Conservation (phyloP, 2,888 invertebrate species). For the Suillia variegata region DNA sequence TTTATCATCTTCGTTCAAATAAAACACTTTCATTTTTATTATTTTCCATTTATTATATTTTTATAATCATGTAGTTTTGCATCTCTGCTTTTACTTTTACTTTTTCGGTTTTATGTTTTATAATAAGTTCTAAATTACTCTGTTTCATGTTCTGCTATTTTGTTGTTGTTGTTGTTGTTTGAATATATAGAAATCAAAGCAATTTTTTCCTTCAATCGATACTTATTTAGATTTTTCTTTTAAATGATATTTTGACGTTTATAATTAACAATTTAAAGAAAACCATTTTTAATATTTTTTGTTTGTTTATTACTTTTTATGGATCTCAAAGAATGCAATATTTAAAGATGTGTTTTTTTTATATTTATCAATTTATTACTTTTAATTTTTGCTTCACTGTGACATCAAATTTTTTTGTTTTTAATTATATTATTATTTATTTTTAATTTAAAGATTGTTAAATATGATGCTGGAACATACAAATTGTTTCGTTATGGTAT, state of each 20-base stretch:
- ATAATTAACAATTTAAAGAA: conserved; percentile 33
- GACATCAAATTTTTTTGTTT: too few relatives aligned
- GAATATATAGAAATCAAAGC: not conserved
- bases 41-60: too few relatives aligned
- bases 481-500: conserved; percentile 7
- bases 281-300: conserved; percentile 29
- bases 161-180: not conserved
- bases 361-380: too few relatives aligned
- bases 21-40: too few relatives aligned
- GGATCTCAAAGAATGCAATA: conserved; percentile 25
- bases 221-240: too few relatives aligned
- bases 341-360: too few relatives aligned
- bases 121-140: not conserved
- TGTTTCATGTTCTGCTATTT: not conserved
- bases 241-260: conserved; percentile 27
- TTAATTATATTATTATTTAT: conserved; percentile 8
- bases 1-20: too few relatives aligned
- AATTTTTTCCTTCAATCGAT: conserved; percentile 19
- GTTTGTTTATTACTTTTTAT: conserved; percentile 16
- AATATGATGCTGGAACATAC: conserved; percentile 17
- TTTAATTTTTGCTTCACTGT: not conserved
- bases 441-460: conserved; percentile 14
- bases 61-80: not conserved
- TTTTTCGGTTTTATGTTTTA: not conserved
- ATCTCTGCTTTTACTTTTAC: too few relatives aligned